Percentiles rank a stretch among this genome's conserved stretches.
Evolutionary conservation across 1,140 invertebrate genomes (phyloP).

Genomic region (Drosophila funebris): DNA sequence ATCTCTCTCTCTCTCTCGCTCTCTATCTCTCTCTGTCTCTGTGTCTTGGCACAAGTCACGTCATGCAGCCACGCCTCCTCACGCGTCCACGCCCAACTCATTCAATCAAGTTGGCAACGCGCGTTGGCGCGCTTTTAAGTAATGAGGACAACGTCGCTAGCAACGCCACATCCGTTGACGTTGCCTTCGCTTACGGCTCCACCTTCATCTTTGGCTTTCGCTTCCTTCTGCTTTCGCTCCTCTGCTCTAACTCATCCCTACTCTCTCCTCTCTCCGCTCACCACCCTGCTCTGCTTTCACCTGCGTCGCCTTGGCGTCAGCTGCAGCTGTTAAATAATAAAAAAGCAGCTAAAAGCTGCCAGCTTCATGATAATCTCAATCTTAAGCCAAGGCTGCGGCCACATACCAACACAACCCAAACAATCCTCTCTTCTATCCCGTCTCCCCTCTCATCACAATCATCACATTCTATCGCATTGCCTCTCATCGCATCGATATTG

Average conservation of each 20-base stretch:
- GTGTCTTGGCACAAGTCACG: neutral
- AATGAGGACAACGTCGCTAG: constrained; percentile 44
- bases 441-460: neutral
- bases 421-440: neutral
- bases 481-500: constrained; percentile 32
- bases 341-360: constrained; percentile 44
- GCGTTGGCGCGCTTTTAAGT: constrained; percentile 49
- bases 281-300: constrained; percentile 28
- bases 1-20: neutral
- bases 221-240: neutral
- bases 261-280: neutral
- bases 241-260: neutral
- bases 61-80: neutral
- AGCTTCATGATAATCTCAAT: constrained; percentile 46
- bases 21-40: neutral
- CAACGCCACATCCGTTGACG: constrained; percentile 27
- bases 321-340: constrained; percentile 47
- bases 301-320: constrained; percentile 26
- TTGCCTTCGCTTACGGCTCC: neutral
- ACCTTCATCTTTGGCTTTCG: neutral
- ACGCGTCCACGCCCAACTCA: constrained; percentile 20
- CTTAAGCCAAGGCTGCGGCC: constrained; percentile 37
- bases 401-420: neutral
- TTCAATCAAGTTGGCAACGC: constrained; percentile 49
- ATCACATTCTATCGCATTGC: neutral